Conservation (phyloP, 1,140 invertebrate species). For the Sesamia nonagrioides region DNA sequence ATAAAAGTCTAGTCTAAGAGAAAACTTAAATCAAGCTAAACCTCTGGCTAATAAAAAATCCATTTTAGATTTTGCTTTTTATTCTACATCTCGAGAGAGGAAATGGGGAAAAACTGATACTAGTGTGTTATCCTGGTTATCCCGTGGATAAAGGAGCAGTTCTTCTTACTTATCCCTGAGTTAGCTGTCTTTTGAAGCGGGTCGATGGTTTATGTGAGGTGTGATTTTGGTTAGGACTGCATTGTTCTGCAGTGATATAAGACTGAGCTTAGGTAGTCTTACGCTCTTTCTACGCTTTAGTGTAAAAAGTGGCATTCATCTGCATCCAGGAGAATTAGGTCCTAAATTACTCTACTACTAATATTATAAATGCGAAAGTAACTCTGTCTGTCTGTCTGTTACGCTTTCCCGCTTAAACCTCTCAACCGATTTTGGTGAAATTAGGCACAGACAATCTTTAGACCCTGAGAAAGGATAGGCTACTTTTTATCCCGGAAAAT, state of each 20-base stretch:
- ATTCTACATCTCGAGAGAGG: not conserved
- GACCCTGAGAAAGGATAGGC: too few relatives aligned
- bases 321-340: not conserved
- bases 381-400: too few relatives aligned
- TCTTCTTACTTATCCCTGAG: not conserved
- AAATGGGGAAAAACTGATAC: not conserved
- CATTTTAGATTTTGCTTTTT: conserved; percentile 19
- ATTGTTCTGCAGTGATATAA: not conserved
- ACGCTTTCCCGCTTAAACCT: too few relatives aligned
- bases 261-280: not conserved
- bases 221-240: not conserved
- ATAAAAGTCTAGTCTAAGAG: not conserved
- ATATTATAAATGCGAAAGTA: too few relatives aligned
- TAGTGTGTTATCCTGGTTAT: conserved; percentile 22
- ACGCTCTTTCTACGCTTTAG: too few relatives aligned
- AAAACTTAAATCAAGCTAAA: conserved; percentile 6
- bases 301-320: not conserved
- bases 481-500: too few relatives aligned
- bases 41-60: conserved; percentile 24
- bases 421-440: too few relatives aligned
- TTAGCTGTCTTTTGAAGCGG: conserved; percentile 9
- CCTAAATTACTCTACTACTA: too few relatives aligned
- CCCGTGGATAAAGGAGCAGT: not conserved
- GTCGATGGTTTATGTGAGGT: not conserved
- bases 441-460: too few relatives aligned